Evolutionary conservation across 2,888 invertebrate genomes (phyloP).

Genomic region (Abscondita cerata): DNA sequence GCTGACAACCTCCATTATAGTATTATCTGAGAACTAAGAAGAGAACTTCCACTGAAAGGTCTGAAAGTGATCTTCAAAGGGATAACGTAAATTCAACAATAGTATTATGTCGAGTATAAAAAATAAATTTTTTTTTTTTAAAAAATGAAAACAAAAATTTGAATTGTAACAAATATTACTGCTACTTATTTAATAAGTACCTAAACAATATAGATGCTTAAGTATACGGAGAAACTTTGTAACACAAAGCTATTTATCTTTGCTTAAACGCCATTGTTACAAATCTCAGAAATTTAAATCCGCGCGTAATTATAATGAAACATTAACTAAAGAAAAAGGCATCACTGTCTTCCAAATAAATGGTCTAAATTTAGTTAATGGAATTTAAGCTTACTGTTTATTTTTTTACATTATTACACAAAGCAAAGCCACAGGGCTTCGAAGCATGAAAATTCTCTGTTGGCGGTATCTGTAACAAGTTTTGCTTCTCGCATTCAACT

Average conservation of each 20-base stretch:
- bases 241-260: no score
- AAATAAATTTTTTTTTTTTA: no score
- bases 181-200: no score
- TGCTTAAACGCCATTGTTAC: no score
- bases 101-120: not conserved
- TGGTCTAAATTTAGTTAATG: slow-evolving; percentile 2
- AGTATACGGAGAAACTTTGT: no score
- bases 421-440: slow-evolving; percentile 1
- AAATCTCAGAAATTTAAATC: no score
- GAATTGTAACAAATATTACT: no score
- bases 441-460: not conserved
- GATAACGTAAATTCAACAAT: slow-evolving; percentile 3
- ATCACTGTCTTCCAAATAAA: slow-evolving; percentile 3
- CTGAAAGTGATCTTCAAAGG: slow-evolving; percentile 11
- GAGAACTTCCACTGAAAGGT: slow-evolving; percentile 10
- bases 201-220: no score
- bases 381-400: slow-evolving; percentile 10
- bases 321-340: not conserved
- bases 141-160: no score
- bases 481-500: not conserved
- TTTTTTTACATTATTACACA: not conserved
- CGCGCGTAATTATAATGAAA: not conserved
- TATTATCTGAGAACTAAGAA: slow-evolving; percentile 8
- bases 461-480: slow-evolving; percentile 2
- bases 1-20: slow-evolving; percentile 23